Evolutionary conservation across 2,888 invertebrate genomes (phyloP).

Genomic region (Ceraclea dissimilis): DNA sequence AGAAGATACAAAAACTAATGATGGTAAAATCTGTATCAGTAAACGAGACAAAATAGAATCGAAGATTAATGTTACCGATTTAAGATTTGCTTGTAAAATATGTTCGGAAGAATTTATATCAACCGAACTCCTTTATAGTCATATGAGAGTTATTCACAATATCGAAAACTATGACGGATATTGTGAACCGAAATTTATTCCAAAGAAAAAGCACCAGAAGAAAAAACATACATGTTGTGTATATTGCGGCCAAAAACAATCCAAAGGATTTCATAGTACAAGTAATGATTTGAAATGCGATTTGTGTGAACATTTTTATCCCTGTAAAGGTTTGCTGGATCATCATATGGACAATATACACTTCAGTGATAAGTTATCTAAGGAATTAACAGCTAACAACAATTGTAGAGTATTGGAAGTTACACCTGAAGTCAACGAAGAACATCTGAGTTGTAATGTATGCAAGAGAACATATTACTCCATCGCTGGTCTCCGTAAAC

Average conservation of each 20-base stretch:
- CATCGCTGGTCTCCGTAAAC: neutral
- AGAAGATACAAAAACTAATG: too few species aligned
- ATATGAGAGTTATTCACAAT: neutral
- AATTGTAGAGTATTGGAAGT: neutral
- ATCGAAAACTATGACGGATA: neutral
- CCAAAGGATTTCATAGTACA: neutral
- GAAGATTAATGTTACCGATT: neutral
- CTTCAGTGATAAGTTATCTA: neutral
- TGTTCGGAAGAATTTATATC: neutral
- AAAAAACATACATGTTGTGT: neutral
- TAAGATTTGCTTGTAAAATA: neutral
- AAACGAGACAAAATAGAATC: neutral
- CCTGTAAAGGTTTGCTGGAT: neutral
- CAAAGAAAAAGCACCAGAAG: neutral
- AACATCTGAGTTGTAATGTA: neutral
- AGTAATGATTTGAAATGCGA: neutral
- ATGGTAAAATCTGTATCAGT: too few species aligned
- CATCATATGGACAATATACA: neutral
- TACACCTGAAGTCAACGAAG: neutral
- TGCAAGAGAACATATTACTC: neutral
- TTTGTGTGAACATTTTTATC: neutral
- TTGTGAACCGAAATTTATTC: neutral
- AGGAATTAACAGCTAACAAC: neutral
- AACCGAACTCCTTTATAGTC: neutral
- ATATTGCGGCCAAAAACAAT: neutral